Base-by-base conservation (phyloP, 2,113 vertebrate species). In the Uria aalge region DNA sequence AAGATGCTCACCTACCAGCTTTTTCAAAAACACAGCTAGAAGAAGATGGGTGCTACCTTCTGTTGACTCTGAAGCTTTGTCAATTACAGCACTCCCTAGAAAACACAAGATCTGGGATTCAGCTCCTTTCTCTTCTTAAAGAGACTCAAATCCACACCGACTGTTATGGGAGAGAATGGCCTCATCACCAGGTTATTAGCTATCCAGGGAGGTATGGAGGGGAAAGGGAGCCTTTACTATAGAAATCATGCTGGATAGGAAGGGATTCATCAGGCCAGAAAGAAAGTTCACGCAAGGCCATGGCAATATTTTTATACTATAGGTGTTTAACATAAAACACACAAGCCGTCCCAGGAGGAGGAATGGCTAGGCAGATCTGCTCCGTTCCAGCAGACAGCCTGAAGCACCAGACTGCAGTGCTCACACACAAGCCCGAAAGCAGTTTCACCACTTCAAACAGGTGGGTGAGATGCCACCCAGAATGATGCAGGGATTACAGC, bases 391-490 rank as follows among this genome's bases (percentile, higher is more conserved):
- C 87, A 94, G 80, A 91, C 36, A 89, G 84, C 90, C 94, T 56
- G 87, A 87, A 96, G 95, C 96, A 55, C 48, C 71, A 91, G 73
- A 59, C 76, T 87, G n/a, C 41, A 67, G 69, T 20, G 47, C 87
- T 86, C 62, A 64, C 71, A 90, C 77, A 41, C 55, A 57, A 94
- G 73, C 47, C 80, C 66, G 29, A 84, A 77, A 92, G 86, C 3
- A 3, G 59, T 89, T 95, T 91, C 69, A 91, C 95, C 87, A 93
- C 93, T 96, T 97, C 95, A 96, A 91, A 93, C 12, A 2, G 17
- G 50, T 41, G 47, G 50, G 62, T 80, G 82, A 88, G 84, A 75
- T 95, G 84, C 95, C 92, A 96, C 91, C 91, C 90, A 94, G 73
- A 89, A 82, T 9, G 60, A 89, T 53, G 36, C 64, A 47, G 56